Evolutionary conservation across 2,888 invertebrate genomes (phyloP).

Genomic region (Drosophila parthenogenetica): DNA sequence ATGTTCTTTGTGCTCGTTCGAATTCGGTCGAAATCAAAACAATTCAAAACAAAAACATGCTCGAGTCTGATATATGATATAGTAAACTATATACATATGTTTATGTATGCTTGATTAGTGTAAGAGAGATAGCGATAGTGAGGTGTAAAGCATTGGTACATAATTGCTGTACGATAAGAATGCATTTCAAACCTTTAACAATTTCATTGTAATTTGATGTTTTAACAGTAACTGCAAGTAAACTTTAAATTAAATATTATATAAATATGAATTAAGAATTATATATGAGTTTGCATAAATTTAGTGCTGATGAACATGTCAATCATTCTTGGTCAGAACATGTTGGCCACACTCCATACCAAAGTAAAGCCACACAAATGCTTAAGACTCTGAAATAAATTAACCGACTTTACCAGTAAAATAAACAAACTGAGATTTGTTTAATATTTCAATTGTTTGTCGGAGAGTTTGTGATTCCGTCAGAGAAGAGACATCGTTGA

Average conservation of each 20-base stretch:
- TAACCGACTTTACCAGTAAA: background rate
- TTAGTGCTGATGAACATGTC: slow-evolving; percentile 19
- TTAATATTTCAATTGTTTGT: slow-evolving; percentile 6
- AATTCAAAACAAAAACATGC: background rate
- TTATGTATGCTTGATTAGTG: too few relatives aligned
- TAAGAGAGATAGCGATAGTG: too few relatives aligned
- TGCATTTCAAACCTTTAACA: too few relatives aligned
- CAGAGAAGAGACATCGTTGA: slow-evolving; percentile 28
- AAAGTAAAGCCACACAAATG: slow-evolving; percentile 28
- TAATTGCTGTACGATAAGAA: background rate
- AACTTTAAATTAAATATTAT: slow-evolving; percentile 16
- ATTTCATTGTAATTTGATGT: slow-evolving; percentile 10
- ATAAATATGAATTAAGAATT: slow-evolving; percentile 4
- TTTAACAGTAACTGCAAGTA: slow-evolving; percentile 3
- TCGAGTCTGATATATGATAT: background rate
- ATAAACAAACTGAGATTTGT: slow-evolving; percentile 37
- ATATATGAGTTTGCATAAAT: slow-evolving; percentile 31
- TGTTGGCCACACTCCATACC: slow-evolving; percentile 20
- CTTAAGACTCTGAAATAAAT: background rate
- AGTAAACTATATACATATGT: too few relatives aligned
- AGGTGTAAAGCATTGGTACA: slow-evolving; percentile 11
- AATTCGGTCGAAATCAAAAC: background rate
- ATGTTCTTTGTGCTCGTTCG: background rate
- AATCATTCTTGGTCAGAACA: slow-evolving; percentile 14
- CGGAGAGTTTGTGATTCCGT: slow-evolving; percentile 1